Evolutionary conservation across 2,113 vertebrate genomes (phyloP).

Genomic region (Amphiprion percula): DNA sequence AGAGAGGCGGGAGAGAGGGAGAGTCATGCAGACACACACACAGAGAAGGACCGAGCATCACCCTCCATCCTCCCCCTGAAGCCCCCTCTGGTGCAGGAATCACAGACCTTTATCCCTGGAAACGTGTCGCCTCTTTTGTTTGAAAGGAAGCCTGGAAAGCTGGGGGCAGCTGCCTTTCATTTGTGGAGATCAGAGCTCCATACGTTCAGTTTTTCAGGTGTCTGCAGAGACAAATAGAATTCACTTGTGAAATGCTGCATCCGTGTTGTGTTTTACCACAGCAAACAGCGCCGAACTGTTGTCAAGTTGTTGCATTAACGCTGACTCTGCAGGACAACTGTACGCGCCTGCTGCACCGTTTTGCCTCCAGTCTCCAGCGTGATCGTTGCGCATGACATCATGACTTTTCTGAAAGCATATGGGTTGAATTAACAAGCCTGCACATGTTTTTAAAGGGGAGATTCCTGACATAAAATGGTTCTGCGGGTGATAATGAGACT

Average conservation of each 20-base stretch:
- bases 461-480: slow-evolving; percentile 29
- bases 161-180: not conserved
- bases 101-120: not conserved
- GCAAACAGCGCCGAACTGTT: slow-evolving; percentile 9
- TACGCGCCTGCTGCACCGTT: not conserved
- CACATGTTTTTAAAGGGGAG: not conserved
- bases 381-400: not conserved
- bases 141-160: not conserved
- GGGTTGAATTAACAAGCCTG: not conserved
- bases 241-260: not conserved
- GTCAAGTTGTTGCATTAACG: slow-evolving; percentile 40
- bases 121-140: slow-evolving; percentile 17
- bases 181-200: too few species aligned
- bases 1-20: slow-evolving; percentile 21
- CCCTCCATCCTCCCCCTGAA: slow-evolving; percentile 6
- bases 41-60: slow-evolving; percentile 3
- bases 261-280: not conserved
- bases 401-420: not conserved
- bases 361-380: not conserved
- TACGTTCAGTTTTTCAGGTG: not conserved
- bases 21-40: slow-evolving; percentile 22
- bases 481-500: slow-evolving; percentile 64
- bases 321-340: slow-evolving; percentile 40
- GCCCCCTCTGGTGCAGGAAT: slow-evolving; percentile 33
- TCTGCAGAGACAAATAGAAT: not conserved